These are phyloP conservation scores for Leontopithecus rosalia DNA, from an alignment of 2,797 vertebrate species.

Conservation along the genomic window DNA sequence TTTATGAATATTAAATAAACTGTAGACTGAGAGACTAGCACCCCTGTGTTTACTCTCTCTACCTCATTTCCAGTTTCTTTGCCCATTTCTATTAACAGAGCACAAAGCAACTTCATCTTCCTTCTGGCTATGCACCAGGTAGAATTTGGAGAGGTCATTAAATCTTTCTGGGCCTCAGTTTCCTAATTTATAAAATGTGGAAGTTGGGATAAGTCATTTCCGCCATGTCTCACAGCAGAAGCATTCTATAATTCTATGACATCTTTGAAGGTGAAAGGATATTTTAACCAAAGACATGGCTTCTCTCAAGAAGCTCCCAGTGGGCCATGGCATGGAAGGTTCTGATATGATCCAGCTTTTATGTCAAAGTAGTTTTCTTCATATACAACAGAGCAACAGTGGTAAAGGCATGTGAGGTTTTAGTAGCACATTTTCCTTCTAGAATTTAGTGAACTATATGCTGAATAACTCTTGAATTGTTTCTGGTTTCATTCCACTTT, in stretches of 20 bases:
- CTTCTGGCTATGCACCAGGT: background rate
- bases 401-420: background rate
- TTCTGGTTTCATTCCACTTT: slow-evolving; percentile 75
- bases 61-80: background rate
- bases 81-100: background rate
- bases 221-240: background rate
- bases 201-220: background rate
- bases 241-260: background rate
- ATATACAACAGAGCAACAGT: background rate
- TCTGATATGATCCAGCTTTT: background rate
- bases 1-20: background rate
- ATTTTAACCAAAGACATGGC: background rate
- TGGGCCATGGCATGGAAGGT: background rate
- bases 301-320: background rate
- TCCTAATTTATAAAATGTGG: slow-evolving; percentile 21
- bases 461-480: slow-evolving; percentile 71
- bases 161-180: background rate
- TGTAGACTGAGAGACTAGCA: background rate
- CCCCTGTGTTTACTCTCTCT: background rate
- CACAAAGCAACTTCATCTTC: background rate
- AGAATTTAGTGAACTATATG: slow-evolving; percentile 50
- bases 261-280: background rate
- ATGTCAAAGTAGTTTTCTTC: background rate
- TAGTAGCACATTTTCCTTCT: slow-evolving; percentile 27
- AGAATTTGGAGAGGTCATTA: background rate